Evolutionary conservation across 1,140 invertebrate genomes (phyloP), one percentile per base, ranked within the genome.

Genomic region (Chrysomallon squamiferum): DNA sequence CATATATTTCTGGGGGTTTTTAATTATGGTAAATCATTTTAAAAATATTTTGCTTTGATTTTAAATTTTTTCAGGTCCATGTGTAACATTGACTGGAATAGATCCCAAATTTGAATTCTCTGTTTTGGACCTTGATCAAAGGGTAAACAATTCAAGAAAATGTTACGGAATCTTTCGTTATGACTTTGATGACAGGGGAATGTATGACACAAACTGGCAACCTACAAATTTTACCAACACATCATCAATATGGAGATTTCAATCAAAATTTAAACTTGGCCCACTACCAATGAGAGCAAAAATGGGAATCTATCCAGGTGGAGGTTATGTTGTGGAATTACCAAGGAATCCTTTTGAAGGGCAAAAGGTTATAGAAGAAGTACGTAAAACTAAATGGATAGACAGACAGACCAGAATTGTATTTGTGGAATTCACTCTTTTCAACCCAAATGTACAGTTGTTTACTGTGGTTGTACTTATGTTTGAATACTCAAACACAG

Each of bases 401-500:
- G 87, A 89, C 67, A 62, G 77, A 32, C 69, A 79, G 32, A 88
- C 88, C 0, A 69, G 88, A 71, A 84, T 85, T 13, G 72, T 89
- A 9, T 83, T 88, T 65, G 75, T 87, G 5, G 87, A 89, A 67
- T 87, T 88, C 71, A 85, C 86, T 6, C 72, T 86, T 0, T 89
- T 88, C 68, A 88, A 88, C 69, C 86, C 87, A 6, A 77, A 77
- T 54, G 64, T 75, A 9, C 79, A 84, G 54, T 56, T 82, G 65
- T 81, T 82, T 65, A 76, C 74, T 43, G 73, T 72, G 22, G 65
- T 76, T 15, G 70, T 69, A n/a, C 63, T 78, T 7, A 63, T 74
- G 5, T 78, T 82, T 56, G 80, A 82, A 58, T 68, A 66, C 22
- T 41, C 67, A 20, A 65, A 57, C 27, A 49, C 49, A 56, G 68